Evolutionary conservation across 1,140 invertebrate species (phyloP), one percentile per base, ranked within the genome.

Genomic region (Plutomurus gul): DNA sequence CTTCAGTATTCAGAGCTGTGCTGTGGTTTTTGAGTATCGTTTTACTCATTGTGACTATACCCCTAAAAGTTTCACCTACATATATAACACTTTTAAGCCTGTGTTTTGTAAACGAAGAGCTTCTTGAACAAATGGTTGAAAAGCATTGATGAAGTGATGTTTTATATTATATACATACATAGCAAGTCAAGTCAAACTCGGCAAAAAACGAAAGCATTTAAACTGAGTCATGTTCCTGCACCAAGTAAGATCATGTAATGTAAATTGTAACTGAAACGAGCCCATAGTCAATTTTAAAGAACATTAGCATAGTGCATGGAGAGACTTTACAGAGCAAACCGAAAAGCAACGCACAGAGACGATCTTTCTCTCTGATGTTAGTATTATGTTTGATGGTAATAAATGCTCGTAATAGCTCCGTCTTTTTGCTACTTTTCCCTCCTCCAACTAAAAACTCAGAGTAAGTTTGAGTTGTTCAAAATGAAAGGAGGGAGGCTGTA

Each of bases 321-420:
- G 4, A n/a, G 4, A 47, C 43, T 8, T 13, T 16, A 60, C 30
- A 60, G 47, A 36, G n/a, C 30, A 65, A 25, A 65, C 56, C 13
- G 27, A 65, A 33, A 27, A 65, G 30, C 27, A n/a, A n/a, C n/a
- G n/a, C n/a, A n/a, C n/a, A n/a, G n/a, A n/a, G n/a, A n/a, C n/a
- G n/a, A n/a, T 25, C 56, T 65, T 65, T 65, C 13, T 33, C 56
- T 30, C 33, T 60, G 27, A 30, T 65, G 56, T 65, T 65, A 33
- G 36, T 65, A 65, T 65, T 65, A 65, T 65, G 30, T 30, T 65
- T 65, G 56, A 65, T 65, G 56, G 56, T 65, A 65, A 65, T 65
- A 65, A 65, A 65, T 65, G 56, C 56, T 65, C 56, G 30, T 65
- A 65, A 65, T 65, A 65, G 56, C 56, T 65, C 13, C 13, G 56